These are phyloP conservation scores for Stichodactyla mertensii DNA, from an alignment of 64 coral and sea anemone genomes.

Conservation along the genomic window DNA sequence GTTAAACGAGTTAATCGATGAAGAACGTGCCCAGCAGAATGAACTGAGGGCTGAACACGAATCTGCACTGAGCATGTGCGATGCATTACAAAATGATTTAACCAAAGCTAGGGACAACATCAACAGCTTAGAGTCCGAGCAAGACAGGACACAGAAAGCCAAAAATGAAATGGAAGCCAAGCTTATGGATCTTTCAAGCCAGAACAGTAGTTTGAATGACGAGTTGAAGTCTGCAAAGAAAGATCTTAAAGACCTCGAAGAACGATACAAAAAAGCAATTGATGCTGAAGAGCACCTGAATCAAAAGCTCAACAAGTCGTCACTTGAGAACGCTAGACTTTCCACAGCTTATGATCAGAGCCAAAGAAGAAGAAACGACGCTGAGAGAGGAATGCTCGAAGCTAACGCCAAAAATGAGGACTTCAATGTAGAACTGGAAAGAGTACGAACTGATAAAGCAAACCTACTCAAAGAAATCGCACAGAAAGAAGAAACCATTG, in stretches of 20 bases:
- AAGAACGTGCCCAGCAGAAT: constrained; percentile 32
- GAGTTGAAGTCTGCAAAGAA: constrained; percentile 45
- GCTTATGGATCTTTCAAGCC: constrained; percentile 23
- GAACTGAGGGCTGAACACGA: constrained; percentile 31
- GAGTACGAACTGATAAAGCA: constrained; percentile 59
- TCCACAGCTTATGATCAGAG: constrained; percentile 52
- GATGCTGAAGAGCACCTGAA: constrained; percentile 60
- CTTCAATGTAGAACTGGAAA: constrained; percentile 42
- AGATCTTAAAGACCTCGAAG: constrained; percentile 59
- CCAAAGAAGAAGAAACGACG: constrained; percentile 38
- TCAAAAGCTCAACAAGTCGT: constrained; percentile 53
- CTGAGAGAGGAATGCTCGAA: constrained; percentile 59
- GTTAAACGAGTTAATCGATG: constrained; percentile 41
- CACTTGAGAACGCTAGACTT: constrained; percentile 61
- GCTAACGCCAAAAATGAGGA: constrained; percentile 61
- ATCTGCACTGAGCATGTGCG: constrained; percentile 31
- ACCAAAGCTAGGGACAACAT: constrained; percentile 48
- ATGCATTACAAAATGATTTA: constrained; percentile 36
- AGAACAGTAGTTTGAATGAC: constrained; percentile 41
- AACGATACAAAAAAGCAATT: constrained; percentile 48
- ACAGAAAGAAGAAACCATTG: constrained; percentile 59
- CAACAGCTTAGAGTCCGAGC: constrained; percentile 27
- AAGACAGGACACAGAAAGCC: constrained; percentile 43
- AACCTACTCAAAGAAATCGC: constrained; percentile 41
- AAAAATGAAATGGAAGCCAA: constrained; percentile 50